phyloP scores from a whole-genome alignment of 2,888 invertebrate genomes.

The Sphecodes monilicornis region DNA sequence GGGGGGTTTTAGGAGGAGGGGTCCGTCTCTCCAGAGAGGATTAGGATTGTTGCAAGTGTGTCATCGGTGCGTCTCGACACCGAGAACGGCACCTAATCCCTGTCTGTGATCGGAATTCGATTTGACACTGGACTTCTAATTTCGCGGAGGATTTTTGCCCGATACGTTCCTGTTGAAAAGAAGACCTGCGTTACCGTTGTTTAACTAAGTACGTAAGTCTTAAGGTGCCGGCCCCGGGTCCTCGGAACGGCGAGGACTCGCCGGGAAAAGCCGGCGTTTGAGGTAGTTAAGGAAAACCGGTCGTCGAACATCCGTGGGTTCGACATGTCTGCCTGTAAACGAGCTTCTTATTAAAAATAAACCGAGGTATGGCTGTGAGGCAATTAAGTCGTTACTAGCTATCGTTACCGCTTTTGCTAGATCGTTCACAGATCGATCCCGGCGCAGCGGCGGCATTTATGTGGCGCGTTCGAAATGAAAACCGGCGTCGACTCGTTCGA shows the following conservation, averaged over 20 bases:
- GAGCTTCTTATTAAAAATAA: not conserved
- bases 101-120: not conserved
- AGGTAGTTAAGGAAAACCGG: constrained; percentile 53
- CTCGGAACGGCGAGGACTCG: not conserved
- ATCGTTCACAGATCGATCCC: constrained; percentile 2
- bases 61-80: not conserved
- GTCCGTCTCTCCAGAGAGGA: constrained; percentile 6
- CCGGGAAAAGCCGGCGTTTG: constrained; percentile 12
- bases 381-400: constrained; percentile 7
- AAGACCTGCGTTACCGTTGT: not conserved
- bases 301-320: constrained; percentile 42
- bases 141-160: constrained; percentile 17
- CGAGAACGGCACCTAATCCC: not conserved
- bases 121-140: constrained; percentile 10
- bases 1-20: not conserved
- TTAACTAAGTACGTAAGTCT: constrained; percentile 5
- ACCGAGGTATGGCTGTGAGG: constrained; percentile 2
- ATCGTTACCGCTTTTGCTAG: constrained; percentile 7
- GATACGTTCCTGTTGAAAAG: not conserved
- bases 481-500: constrained; percentile 42
- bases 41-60: not conserved
- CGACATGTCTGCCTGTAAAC: constrained; percentile 54
- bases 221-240: not conserved
- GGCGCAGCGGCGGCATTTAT: not conserved
- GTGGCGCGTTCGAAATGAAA: constrained; percentile 32